Evolutionary conservation across 2,888 invertebrate species (phyloP), one percentile per base, ranked within the genome.

Genomic region (Rugalucina vietnamica): DNA sequence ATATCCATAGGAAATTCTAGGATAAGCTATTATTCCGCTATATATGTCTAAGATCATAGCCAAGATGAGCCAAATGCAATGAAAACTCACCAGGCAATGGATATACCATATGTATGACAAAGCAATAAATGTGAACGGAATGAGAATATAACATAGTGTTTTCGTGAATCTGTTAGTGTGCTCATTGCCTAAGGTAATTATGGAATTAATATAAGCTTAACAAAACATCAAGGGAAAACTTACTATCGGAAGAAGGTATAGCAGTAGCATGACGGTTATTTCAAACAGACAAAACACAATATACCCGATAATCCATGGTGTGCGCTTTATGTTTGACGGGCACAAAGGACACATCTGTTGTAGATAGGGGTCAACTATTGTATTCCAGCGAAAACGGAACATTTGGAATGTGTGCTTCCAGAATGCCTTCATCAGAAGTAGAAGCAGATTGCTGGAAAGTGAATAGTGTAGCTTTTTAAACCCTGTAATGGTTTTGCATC

Each of bases 1-100:
- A 36, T 83, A 86, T 0, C 86, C 86, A 29, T 83, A 83, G 0
- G 86, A 86, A 0, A 83, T 5, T 60, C 74, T 83, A 4, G 86
- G 82, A 54, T 81, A 82, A 0, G 82, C 85, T 14, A 86, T 78
- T 4, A 83, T 60, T 0, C 85, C 85, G 37, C 72, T 81, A 69
- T 86, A 82, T 8, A 82, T 81, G n/a, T 77, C 82, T 81, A 81
- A 82, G 14, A 49, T 81, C 18, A 78, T 81, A 32, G 76, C 79
- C 4, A 76, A 82, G 43, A 86, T 39, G 72, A 86, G 82, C 81
- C 82, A 86, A 32, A 82, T 80, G 0, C 78, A 75, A 32, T 82
- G 80, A 54, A 86, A 86, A 57, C 82, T 82, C 1, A 81, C 34
- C 0, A 78, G 57, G 29, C 85, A 81, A n/a, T 75, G 82, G 75